These are phyloP conservation scores for Channa argus DNA, from an alignment of 2,113 vertebrate species.

Conservation along the genomic window DNA sequence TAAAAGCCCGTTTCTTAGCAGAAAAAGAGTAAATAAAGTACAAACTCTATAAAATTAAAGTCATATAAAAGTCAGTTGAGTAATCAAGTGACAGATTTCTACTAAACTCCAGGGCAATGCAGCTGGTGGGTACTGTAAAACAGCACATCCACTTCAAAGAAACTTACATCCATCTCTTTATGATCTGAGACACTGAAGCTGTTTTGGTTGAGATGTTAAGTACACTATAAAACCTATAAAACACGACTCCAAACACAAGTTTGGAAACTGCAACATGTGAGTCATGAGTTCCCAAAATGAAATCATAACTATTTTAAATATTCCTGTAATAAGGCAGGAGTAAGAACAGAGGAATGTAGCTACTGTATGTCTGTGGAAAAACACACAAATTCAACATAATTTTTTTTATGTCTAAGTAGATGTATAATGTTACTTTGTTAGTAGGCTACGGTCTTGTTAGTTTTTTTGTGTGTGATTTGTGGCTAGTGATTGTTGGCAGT, in stretches of 20 bases:
- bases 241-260: conserved; percentile 15
- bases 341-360: conserved; percentile 14
- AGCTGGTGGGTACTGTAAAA: conserved; percentile 40
- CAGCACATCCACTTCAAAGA: conserved; percentile 50
- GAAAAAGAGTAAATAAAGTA: background rate
- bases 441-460: too few relatives aligned
- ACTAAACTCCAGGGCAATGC: conserved; percentile 10
- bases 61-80: conserved; percentile 38
- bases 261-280: conserved; percentile 8
- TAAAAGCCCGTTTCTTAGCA: background rate
- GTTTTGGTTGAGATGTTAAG: conserved; percentile 6
- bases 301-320: conserved; percentile 32
- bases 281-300: conserved; percentile 36
- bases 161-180: conserved; percentile 40
- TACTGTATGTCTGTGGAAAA: background rate
- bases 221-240: conserved; percentile 9
- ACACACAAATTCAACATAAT: conserved; percentile 9
- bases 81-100: conserved; percentile 26
- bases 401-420: background rate
- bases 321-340: conserved; percentile 32
- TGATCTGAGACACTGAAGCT: conserved; percentile 46
- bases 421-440: too few relatives aligned
- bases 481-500: too few relatives aligned
- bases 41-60: conserved; percentile 26
- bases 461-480: too few relatives aligned